phyloP scores from a whole-genome alignment of 2,797 vertebrate species.

The Sphenopsis melanotis region DNA sequence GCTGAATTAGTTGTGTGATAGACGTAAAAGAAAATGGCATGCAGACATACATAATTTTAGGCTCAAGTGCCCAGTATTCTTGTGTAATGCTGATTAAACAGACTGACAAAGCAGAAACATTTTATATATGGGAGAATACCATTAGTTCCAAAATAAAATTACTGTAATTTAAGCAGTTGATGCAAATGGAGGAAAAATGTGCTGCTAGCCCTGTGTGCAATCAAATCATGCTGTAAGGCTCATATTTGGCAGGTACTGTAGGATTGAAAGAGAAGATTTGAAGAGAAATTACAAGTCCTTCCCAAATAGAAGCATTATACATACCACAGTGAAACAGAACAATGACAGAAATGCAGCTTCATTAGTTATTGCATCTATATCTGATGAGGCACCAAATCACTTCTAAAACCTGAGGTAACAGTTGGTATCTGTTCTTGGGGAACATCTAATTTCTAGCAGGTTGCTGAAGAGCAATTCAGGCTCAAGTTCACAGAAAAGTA shows the following conservation, averaged over 20 bases:
- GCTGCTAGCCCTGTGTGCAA: neutral
- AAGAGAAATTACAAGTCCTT: neutral
- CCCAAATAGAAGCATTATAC: neutral
- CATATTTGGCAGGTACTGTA: neutral
- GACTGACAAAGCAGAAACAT: constrained; percentile 19
- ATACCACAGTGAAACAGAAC: neutral
- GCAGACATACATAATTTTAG: constrained; percentile 1
- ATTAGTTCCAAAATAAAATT: constrained; percentile 53
- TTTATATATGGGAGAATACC: constrained; percentile 17
- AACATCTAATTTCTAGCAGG: neutral
- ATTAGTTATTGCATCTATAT: neutral
- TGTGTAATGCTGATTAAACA: constrained; percentile 5
- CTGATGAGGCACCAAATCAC: neutral
- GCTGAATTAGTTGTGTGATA: neutral
- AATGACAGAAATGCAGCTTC: neutral
- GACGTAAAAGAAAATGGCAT: constrained; percentile 33
- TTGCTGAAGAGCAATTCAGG: neutral
- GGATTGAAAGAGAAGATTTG: neutral
- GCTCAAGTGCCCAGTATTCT: constrained; percentile 13
- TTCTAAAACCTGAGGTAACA: neutral
- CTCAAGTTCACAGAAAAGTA: neutral
- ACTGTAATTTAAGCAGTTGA: constrained; percentile 32
- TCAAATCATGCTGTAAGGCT: neutral
- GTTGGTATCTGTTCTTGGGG: neutral
- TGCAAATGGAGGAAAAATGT: constrained; percentile 28